Evolutionary conservation across 35 echinoderm and acorn worm species (phyloP), one percentile per base, ranked within the genome.

Genomic region (Ophiothrix spiculata): DNA sequence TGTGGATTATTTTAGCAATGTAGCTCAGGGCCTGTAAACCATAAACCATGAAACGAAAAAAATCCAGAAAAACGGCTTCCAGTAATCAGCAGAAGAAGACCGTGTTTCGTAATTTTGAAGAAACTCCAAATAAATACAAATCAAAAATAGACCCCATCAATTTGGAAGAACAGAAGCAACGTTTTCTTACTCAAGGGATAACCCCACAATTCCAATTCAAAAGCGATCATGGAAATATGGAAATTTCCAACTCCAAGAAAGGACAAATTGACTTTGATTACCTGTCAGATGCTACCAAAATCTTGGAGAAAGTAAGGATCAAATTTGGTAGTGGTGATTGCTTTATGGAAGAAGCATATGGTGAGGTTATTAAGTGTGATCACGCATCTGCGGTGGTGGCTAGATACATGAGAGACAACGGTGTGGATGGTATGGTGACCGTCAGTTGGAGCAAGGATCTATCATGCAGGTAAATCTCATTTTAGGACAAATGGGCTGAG

Each of bases 381-480:
- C 56, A 83, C 56, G 95, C 87, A 76, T 87, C 88, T 4, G 77
- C 83, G 23, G 11, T 81, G 32, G 36, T 97, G 56, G 85, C 54
- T 25, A 79, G 40, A 8, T 97, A 97, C 77, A 79, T 97, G 84
- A 77, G 88, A 38, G 76, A 93, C 34, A 91, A 81, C 82, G 91
- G 81, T 0, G 84, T 87, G 0, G 88, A 93, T 40, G 88, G 88
- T 36, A 90, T 88, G 85, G 84, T 97, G 75, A 90, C 77, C 31
- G 79, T 97, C 29, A 78, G 91, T 19, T 97, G 95, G 95, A 91
- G 83, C 69, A 97, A 93, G 49, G 95, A 97, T 63, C 86, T 97
- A 16, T 87, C 91, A 73, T 97, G 95, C 95, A 97, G 95, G 95
- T 97, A n/a, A n/a, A n/a, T n/a, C n/a, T n/a, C n/a, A n/a, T n/a